Base-by-base conservation (phyloP, 2,113 vertebrate genomes). In the Periophthalmodon schlosseri region DNA sequence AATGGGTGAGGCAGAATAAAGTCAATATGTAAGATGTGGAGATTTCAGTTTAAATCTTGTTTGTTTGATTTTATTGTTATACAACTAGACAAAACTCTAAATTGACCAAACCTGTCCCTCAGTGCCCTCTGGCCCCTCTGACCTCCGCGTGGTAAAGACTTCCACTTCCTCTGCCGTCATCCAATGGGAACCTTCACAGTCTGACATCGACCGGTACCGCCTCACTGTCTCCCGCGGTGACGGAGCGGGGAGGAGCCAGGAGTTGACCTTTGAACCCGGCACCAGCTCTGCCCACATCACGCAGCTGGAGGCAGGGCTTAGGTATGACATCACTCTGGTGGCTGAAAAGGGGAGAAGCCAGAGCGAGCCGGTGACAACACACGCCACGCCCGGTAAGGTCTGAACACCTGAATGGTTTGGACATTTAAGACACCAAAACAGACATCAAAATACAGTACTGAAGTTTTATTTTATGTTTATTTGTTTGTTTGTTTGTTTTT, bases 101-200 rank as follows among this genome's bases (percentile, higher is more conserved):
- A 44, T 2, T 44, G 39, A 44, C 39, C 21, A 28, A 28, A 28
- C 23, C 23, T 52, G 18, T 5, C 52, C 72, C 21, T 49, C 68
- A 95, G 94, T 91, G 71, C 88, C 93, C 50, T 89, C 94, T 0
- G 85, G 93, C 11, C 93, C 94, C 61, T 82, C 77, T 21, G 84
- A 93, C 74, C 87, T 96, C 39, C 75, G 63, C 3, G 90, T 94
- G 4, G 92, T 93, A 16, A 93, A 93, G 69, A 93, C 86, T 6
- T 92, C 91, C 33, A 88, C 88, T 14, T 89, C 90, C 0, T 88
- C 92, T 0, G 76, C 87, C 0, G 82, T 93, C 23, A 87, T 95
- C 80, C 92, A 93, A 16, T 96, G 95, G 95, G 91, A 95, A 58
- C 80, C 76, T 0, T 87, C 93, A 0, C 70, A 94, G 68, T 90